Conservation (phyloP, 2,113 vertebrate genomes). For the Gymnogyps californianus region DNA sequence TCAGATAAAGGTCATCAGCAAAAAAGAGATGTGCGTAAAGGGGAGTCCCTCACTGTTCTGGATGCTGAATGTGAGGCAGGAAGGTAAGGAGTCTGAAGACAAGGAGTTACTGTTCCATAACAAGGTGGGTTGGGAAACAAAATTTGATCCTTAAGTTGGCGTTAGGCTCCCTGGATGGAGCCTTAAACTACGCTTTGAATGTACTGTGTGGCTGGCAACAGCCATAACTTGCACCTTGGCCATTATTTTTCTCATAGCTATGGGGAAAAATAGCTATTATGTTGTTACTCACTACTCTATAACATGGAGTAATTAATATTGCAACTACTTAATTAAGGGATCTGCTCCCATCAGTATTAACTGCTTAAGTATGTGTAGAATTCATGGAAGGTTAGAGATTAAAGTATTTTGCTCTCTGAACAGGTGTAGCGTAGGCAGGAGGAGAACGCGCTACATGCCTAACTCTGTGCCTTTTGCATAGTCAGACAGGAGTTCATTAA, state of each 20-base stretch:
- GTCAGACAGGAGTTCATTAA: neutral
- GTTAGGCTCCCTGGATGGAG: neutral
- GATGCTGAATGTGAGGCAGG: neutral
- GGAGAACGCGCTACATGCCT: rapidly evolving
- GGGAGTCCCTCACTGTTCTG: neutral
- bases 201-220: neutral
- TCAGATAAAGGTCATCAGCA: neutral
- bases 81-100: neutral
- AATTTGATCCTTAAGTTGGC: neutral
- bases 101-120: neutral
- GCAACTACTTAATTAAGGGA: neutral
- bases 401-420: neutral
- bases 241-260: neutral
- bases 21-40: neutral
- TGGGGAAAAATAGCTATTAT: neutral
- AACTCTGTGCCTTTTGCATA: neutral
- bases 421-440: neutral
- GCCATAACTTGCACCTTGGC: neutral
- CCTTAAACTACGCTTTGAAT: neutral
- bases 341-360: neutral
- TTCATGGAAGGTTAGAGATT: neutral
- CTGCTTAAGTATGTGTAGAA: neutral
- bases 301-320: neutral
- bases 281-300: neutral
- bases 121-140: neutral